Base-by-base conservation (phyloP, 1,140 invertebrate genomes). In the Drosophila subobscura region DNA sequence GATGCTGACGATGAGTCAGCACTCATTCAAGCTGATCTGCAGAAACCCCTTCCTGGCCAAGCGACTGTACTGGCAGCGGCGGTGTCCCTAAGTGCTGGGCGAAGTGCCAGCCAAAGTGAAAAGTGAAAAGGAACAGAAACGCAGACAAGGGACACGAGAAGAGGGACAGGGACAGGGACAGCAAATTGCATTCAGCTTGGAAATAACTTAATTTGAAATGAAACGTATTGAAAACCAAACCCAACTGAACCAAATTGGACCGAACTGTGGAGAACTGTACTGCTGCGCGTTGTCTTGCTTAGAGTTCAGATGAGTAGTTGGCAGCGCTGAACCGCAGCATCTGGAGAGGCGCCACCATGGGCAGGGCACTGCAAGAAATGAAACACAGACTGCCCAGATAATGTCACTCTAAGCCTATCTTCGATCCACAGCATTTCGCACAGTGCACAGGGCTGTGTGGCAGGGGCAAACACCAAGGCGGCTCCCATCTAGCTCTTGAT, bases 161-260 rank as follows among this genome's bases (percentile, higher is more conserved):
- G 8, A 10, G 10, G 33, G 6, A 37, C 33, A 37, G 33, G 8
- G 2, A 33, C 29, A 10, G 29, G 75, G 68, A 78, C 75, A 77
- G 68, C 68, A 79, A 79, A 79, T 79, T 79, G 77, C 76, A 79
- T 79, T 79, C 63, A 49, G 67, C 71, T 79, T 70, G 77, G 59
- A 79, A 79, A 71, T 79, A 79, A 74, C 71, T 79, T 79, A 79
- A 79, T 74, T 74, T 65, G 64, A 70, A 74, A 70, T 59, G 71
- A 79, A 79, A 79, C 70, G 70, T 71, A 79, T 74, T 79, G 77
- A 77, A 59, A 77, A 77, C 42, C 68, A 50, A 78, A 51, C 55
- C 55, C 40, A 55, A 44, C 51, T 49, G 51, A 74, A 75, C 61
- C 22, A 55, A 73, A 74, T 60, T 46, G 60, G 68, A 70, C 50